Conservation (phyloP, 2,888 invertebrate species). For the Drosophila nigricruria region DNA sequence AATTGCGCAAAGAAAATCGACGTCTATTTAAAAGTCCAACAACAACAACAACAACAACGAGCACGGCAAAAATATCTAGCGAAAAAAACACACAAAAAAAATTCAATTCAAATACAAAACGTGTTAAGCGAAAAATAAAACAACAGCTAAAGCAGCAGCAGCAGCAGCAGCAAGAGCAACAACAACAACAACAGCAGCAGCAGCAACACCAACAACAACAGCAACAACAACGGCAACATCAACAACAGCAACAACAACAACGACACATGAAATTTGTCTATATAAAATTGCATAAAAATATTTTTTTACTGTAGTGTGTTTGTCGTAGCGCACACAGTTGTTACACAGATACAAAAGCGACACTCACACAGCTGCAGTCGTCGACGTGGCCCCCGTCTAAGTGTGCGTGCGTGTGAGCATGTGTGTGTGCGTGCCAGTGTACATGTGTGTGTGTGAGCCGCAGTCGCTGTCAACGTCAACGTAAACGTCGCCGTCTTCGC, state of each 20-base stretch:
- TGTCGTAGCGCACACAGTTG: constrained; percentile 53
- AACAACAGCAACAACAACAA: constrained; percentile 47
- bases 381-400: constrained; percentile 71
- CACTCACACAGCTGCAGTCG: constrained; percentile 59
- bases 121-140: constrained; percentile 72
- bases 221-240: constrained; percentile 42
- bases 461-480: constrained; percentile 53
- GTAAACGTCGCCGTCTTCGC: constrained; percentile 24
- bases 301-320: constrained; percentile 65
- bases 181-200: constrained; percentile 15
- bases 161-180: constrained; percentile 18
- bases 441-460: constrained; percentile 49
- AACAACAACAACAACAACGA: constrained; percentile 51
- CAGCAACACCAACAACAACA: constrained; percentile 43
- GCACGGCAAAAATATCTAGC: constrained; percentile 68
- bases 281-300: constrained; percentile 82
- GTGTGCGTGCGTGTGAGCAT: constrained; percentile 55
- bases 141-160: constrained; percentile 41
- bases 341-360: constrained; percentile 53
- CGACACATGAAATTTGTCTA: constrained; percentile 69
- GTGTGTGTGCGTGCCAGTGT: constrained; percentile 42
- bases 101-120: constrained; percentile 78
- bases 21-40: constrained; percentile 77
- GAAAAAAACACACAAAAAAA: constrained; percentile 54
- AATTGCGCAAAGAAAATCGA: constrained; percentile 81